Percentiles rank a stretch among this genome's conserved stretches.
phyloP scores from a whole-genome alignment of 2,113 vertebrate genomes.

The Ciconia maguari region DNA sequence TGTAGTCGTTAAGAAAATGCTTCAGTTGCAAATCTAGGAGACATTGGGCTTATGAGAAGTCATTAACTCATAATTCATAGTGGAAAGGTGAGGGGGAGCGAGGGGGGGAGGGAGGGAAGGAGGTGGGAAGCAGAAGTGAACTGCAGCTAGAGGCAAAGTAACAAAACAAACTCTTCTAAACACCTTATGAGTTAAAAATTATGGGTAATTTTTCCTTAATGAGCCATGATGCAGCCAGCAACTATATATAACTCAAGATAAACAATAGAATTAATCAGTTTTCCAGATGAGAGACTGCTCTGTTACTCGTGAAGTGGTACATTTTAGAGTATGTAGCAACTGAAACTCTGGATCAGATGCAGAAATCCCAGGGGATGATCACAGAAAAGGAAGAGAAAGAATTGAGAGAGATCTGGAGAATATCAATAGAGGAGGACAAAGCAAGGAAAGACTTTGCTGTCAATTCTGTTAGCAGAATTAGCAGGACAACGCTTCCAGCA shows the following conservation, averaged over 20 bases:
- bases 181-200: background rate
- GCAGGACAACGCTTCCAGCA: background rate
- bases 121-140: background rate
- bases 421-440: background rate
- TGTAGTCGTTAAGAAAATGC: background rate
- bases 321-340: background rate
- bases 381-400: background rate
- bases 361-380: background rate
- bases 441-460: background rate
- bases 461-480: background rate
- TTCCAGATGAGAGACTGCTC: background rate
- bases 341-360: background rate
- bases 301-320: background rate
- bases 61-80: background rate
- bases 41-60: background rate
- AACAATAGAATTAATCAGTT: background rate
- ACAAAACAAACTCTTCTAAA: background rate
- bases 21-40: background rate
- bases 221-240: background rate
- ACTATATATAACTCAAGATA: background rate
- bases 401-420: background rate
- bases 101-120: accelerated
- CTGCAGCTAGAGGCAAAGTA: background rate
- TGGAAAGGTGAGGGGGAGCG: background rate
- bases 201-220: background rate